phyloP scores from a whole-genome alignment of 2,113 vertebrate genomes.

The Thalassoma bifasciatum region DNA sequence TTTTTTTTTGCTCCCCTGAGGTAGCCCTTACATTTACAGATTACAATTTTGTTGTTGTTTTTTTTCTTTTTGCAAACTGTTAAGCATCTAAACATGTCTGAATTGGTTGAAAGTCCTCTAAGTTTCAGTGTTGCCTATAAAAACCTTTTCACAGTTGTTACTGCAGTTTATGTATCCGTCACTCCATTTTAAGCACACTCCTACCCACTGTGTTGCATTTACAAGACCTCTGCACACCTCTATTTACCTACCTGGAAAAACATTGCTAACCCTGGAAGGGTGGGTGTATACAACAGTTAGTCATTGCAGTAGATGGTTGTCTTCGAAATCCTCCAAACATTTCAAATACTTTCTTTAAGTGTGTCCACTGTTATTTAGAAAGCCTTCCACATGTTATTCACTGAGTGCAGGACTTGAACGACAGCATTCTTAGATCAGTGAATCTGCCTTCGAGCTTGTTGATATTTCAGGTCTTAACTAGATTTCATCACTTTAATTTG shows the following conservation, averaged over 20 bases:
- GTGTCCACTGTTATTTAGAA: slow-evolving; percentile 4
- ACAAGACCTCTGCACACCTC: neutral
- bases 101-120: neutral
- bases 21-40: neutral
- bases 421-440: slow-evolving; percentile 14
- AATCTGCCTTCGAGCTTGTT: slow-evolving; percentile 6
- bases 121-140: neutral
- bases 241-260: neutral
- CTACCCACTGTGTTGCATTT: neutral
- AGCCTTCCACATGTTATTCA: neutral
- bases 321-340: neutral
- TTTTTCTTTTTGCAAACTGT: too few relatives aligned
- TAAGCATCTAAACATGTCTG: too few relatives aligned
- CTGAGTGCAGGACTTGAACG: neutral
- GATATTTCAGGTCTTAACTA: neutral
- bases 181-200: neutral
- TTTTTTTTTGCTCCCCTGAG: neutral
- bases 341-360: neutral
- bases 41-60: neutral
- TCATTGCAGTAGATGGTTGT: neutral
- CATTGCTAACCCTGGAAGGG: neutral
- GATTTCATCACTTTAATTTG: neutral
- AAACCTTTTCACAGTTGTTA: neutral
- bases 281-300: neutral
- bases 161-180: neutral